Conservation (phyloP, 2,888 invertebrate genomes). For the Polyommatus icarus region DNA sequence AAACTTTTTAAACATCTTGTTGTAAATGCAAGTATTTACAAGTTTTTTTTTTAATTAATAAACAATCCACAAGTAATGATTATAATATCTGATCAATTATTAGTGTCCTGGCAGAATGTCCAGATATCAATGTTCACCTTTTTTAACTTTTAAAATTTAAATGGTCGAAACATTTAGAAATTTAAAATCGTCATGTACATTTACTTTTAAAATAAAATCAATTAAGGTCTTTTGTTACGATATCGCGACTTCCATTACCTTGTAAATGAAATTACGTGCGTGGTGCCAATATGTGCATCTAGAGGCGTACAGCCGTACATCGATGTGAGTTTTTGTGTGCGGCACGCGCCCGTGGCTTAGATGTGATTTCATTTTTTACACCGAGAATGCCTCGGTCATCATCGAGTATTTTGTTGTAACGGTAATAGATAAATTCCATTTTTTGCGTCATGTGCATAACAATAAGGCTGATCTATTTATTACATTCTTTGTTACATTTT, state of each 20-base stretch:
- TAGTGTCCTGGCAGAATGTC: no score
- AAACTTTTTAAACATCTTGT: no score
- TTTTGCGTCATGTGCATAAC: slow-evolving; percentile 32
- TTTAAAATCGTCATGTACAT: not conserved
- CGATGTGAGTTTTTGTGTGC: slow-evolving; percentile 59
- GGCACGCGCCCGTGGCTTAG: slow-evolving; percentile 76
- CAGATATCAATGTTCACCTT: no score
- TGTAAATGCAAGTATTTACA: not conserved
- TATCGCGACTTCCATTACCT: not conserved
- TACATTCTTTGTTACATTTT: slow-evolving; percentile 16
- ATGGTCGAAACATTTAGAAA: not conserved
- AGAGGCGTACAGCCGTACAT: slow-evolving; percentile 75
- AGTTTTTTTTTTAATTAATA: no score
- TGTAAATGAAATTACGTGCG: slow-evolving; percentile 17
- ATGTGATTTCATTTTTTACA: slow-evolving; percentile 71
- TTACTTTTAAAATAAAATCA: not conserved
- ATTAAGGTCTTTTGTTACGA: slow-evolving; percentile 50
- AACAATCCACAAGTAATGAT: no score
- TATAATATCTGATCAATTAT: no score
- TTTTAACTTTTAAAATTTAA: no score
- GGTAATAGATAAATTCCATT: slow-evolving; percentile 40
- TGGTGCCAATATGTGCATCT: slow-evolving; percentile 68
- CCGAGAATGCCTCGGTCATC: slow-evolving; percentile 44
- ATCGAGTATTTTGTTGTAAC: slow-evolving; percentile 42
- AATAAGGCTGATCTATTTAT: slow-evolving; percentile 16